These are phyloP conservation scores for Drosophila percnosoma DNA, from an alignment of 2,888 invertebrate species.

Conservation along the genomic window DNA sequence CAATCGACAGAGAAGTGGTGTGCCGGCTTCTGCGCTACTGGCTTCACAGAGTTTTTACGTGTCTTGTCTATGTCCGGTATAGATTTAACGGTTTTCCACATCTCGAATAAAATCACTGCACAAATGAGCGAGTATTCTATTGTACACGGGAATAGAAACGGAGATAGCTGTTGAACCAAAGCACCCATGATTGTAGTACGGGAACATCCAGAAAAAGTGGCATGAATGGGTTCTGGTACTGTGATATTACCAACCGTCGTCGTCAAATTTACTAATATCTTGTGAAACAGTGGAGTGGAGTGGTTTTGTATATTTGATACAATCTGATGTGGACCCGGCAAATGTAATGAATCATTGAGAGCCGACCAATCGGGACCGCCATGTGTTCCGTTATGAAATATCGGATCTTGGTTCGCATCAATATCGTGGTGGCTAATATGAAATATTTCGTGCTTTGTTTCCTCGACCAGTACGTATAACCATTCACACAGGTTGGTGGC, in stretches of 20 bases:
- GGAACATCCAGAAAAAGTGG: slow-evolving; percentile 85
- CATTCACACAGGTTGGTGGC: slow-evolving; percentile 97
- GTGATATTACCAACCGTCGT: slow-evolving; percentile 75
- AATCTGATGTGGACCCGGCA: slow-evolving; percentile 26
- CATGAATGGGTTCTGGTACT: slow-evolving; percentile 60
- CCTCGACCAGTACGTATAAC: slow-evolving; percentile 94
- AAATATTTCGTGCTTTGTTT: slow-evolving; percentile 94
- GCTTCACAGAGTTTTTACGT: slow-evolving; percentile 83
- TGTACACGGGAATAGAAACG: slow-evolving; percentile 94
- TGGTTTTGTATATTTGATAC: slow-evolving; percentile 30
- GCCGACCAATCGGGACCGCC: slow-evolving; percentile 72
- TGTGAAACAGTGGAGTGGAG: slow-evolving; percentile 13
- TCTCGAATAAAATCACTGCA: slow-evolving; percentile 94
- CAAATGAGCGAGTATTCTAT: slow-evolving; percentile 96
- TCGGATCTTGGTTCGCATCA: slow-evolving; percentile 47
- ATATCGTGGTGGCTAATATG: slow-evolving; percentile 87
- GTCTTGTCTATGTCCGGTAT: slow-evolving; percentile 85
- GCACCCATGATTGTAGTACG: slow-evolving; percentile 89
- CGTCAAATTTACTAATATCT: slow-evolving; percentile 50
- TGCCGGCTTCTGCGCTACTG: slow-evolving; percentile 83
- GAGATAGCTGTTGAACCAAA: slow-evolving; percentile 89
- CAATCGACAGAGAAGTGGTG: slow-evolving; percentile 93
- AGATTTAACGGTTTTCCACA: slow-evolving; percentile 94
- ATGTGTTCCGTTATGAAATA: slow-evolving; percentile 42
- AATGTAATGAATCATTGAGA: slow-evolving; percentile 67